phyloP scores from a whole-genome alignment of 1,140 invertebrate genomes.

The Glomeris maerens region DNA sequence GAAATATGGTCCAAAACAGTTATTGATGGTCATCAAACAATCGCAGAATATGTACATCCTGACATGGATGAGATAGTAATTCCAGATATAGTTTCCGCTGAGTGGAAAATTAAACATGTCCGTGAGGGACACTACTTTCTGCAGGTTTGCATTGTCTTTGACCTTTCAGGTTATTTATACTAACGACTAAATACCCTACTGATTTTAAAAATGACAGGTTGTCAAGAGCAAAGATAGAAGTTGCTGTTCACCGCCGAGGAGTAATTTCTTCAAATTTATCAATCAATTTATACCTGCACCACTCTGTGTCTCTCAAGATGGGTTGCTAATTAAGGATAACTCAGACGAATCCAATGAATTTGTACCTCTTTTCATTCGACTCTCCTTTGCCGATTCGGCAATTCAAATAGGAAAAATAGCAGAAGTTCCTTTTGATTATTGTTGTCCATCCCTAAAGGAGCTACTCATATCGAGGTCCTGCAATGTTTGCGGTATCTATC shows the following conservation, averaged over 20 bases:
- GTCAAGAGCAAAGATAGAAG: slow-evolving; percentile 11
- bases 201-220: slow-evolving; percentile 8
- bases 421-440: neutral
- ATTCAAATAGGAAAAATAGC: neutral
- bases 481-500: neutral
- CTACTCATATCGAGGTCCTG: neutral
- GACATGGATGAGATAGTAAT: neutral
- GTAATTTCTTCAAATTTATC: neutral
- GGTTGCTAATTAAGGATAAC: neutral
- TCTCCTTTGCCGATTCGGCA: neutral
- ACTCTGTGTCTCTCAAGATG: neutral
- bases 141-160: slow-evolving; percentile 8
- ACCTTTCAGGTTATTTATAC: neutral
- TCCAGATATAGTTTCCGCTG: neutral
- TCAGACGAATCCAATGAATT: neutral
- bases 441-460: neutral
- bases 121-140: slow-evolving; percentile 17
- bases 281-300: neutral
- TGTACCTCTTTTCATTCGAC: neutral
- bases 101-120: slow-evolving; percentile 17
- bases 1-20: slow-evolving; percentile 22
- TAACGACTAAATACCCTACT: slow-evolving; percentile 2
- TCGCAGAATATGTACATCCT: slow-evolving; percentile 23
- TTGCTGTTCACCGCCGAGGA: slow-evolving; percentile 6
- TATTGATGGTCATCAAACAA: slow-evolving; percentile 21